These are phyloP conservation scores for Corticium candelabrum DNA, from an alignment of 37 sponge, comb jelly and placozoan species.

Conservation along the genomic window DNA sequence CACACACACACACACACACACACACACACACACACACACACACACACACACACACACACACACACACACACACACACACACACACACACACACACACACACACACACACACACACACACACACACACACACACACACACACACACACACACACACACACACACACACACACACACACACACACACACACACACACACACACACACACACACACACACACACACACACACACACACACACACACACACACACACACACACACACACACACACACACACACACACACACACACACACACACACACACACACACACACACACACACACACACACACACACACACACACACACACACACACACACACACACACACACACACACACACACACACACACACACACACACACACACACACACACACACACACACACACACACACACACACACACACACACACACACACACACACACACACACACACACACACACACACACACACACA, in stretches of 20 bases:
- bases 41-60: constrained; percentile 25
- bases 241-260: constrained; percentile 30
- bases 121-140: neutral
- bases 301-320: neutral
- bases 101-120: constrained; percentile 59
- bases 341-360: neutral
- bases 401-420: constrained; percentile 57
- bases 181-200: constrained; percentile 57
- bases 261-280: constrained; percentile 25
- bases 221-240: constrained; percentile 35
- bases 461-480: constrained; percentile 30
- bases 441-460: constrained; percentile 35
- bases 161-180: constrained; percentile 2
- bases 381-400: constrained; percentile 2
- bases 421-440: constrained; percentile 1
- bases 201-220: constrained; percentile 1
- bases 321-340: constrained; percentile 59
- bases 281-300: constrained; percentile 37
- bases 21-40: constrained; percentile 30
- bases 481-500: constrained; percentile 25
- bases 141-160: constrained; percentile 58
- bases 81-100: neutral
- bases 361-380: constrained; percentile 58
- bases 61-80: constrained; percentile 37
- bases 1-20: constrained; percentile 35